Percentiles rank a stretch among this genome's conserved stretches.
Evolutionary conservation across 1,140 invertebrate species (phyloP).

Genomic region (Anagrus nilaparvatae): DNA sequence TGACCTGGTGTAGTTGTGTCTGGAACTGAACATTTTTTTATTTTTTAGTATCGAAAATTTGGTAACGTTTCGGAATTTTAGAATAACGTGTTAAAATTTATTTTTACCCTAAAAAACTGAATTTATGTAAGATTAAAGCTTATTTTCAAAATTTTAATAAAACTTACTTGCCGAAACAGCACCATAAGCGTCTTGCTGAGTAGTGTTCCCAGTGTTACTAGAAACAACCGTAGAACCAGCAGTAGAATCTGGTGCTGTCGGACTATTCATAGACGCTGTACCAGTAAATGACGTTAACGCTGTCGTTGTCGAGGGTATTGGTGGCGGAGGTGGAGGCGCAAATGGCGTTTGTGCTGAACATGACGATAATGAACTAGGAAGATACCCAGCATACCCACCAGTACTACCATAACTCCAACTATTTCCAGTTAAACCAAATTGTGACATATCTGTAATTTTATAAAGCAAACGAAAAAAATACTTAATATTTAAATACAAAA

Average conservation of each 20-base stretch:
- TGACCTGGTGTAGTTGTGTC: constrained; percentile 61
- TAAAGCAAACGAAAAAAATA: too few relatives aligned
- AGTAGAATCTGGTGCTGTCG: constrained; percentile 56
- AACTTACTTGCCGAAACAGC: constrained; percentile 36
- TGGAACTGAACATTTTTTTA: constrained; percentile 40
- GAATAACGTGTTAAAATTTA: not conserved
- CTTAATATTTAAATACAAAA: not conserved
- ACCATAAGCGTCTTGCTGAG: constrained; percentile 36
- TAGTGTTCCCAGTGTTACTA: constrained; percentile 28
- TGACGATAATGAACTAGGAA: constrained; percentile 48
- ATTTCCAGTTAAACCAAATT: constrained; percentile 67
- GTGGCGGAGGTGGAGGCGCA: constrained; percentile 44
- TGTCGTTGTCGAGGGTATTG: constrained; percentile 54
- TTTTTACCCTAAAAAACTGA: not conserved
- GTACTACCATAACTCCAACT: constrained; percentile 76
- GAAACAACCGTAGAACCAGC: constrained; percentile 44
- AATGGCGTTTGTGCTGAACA: constrained; percentile 56
- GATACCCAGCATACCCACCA: constrained; percentile 68
- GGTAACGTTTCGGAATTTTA: not conserved
- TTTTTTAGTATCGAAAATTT: not conserved
- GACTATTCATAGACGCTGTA: constrained; percentile 44
- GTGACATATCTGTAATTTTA: constrained; percentile 55
- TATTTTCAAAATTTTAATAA: not conserved
- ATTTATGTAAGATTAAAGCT: not conserved
- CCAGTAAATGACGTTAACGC: constrained; percentile 30